Evolutionary conservation across 1,140 invertebrate genomes (phyloP).

Genomic region (Pseudomyrmex gracilis): DNA sequence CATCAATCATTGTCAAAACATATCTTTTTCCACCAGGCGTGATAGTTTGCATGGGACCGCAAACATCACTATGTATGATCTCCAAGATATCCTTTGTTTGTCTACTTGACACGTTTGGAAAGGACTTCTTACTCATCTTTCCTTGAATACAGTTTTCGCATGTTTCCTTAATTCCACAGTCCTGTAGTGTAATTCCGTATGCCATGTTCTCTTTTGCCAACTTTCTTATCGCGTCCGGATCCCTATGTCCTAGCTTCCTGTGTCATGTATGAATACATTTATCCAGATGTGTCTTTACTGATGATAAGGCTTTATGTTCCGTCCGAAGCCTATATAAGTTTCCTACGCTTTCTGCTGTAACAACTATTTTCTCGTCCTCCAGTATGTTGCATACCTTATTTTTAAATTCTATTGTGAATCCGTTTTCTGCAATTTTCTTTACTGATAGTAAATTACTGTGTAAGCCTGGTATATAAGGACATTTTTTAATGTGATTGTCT

Average conservation of each 20-base stretch:
- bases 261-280: constrained; percentile 8
- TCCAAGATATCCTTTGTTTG: constrained; percentile 6
- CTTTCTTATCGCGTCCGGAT: neutral
- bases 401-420: neutral
- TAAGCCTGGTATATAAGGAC: neutral
- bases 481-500: neutral
- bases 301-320: neutral
- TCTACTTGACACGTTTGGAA: neutral
- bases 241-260: neutral
- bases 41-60: constrained; percentile 37
- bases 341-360: neutral
- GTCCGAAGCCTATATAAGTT: constrained; percentile 5
- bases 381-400: neutral
- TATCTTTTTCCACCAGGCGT: constrained; percentile 23
- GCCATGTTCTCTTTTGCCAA: neutral
- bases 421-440: neutral
- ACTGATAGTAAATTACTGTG: constrained; percentile 40
- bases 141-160: constrained; percentile 11
- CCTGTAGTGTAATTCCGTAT: neutral
- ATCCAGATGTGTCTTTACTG: neutral
- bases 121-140: neutral
- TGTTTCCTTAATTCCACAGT: neutral
- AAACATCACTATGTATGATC: constrained; percentile 35
- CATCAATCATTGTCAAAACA: constrained; percentile 25
- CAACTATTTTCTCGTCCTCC: neutral